Evolutionary conservation across 2,113 vertebrate species (phyloP).

Genomic region (Coreoperca whiteheadi): DNA sequence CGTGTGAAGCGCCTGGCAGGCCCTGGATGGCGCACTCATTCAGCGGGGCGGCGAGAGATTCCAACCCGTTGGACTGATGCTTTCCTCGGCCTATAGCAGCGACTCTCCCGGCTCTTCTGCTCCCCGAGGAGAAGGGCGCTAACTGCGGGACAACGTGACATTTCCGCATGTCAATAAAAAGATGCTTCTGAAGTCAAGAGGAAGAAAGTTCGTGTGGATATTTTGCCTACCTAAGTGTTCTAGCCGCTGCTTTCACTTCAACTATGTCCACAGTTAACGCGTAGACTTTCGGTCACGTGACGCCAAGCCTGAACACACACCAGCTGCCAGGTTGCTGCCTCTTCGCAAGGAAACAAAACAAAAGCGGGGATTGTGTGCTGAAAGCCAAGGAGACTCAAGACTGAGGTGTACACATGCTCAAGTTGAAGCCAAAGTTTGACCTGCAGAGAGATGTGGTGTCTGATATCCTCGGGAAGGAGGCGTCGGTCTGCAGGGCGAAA

Average conservation of each 20-base stretch:
- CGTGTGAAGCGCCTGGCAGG: neutral
- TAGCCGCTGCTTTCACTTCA: slow-evolving; percentile 6
- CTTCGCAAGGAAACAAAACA: neutral
- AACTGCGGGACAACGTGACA: neutral
- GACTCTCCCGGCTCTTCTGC: neutral
- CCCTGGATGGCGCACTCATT: neutral
- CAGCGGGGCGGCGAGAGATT: slow-evolving; percentile 67
- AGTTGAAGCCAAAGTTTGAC: slow-evolving; percentile 69
- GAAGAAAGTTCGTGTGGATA: slow-evolving; percentile 1
- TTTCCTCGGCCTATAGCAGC: slow-evolving; percentile 55
- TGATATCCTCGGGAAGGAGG: slow-evolving; percentile 77
- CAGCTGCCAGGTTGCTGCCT: slow-evolving; percentile 30
- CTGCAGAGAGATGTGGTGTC: slow-evolving; percentile 76
- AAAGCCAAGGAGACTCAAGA: neutral
- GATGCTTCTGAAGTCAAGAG: neutral
- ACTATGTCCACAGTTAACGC: neutral
- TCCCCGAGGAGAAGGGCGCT: slow-evolving; percentile 50
- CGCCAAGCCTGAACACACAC: slow-evolving; percentile 2
- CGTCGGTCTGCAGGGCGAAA: slow-evolving; percentile 65
- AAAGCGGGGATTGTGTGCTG: neutral
- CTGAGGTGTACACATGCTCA: slow-evolving; percentile 60
- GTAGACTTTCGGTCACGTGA: slow-evolving; percentile 69
- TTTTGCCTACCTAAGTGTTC: neutral
- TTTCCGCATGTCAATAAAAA: slow-evolving; percentile 65
- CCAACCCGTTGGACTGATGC: slow-evolving; percentile 56